phyloP scores from a whole-genome alignment of 2,888 invertebrate genomes.

The Deilephila elpenor region DNA sequence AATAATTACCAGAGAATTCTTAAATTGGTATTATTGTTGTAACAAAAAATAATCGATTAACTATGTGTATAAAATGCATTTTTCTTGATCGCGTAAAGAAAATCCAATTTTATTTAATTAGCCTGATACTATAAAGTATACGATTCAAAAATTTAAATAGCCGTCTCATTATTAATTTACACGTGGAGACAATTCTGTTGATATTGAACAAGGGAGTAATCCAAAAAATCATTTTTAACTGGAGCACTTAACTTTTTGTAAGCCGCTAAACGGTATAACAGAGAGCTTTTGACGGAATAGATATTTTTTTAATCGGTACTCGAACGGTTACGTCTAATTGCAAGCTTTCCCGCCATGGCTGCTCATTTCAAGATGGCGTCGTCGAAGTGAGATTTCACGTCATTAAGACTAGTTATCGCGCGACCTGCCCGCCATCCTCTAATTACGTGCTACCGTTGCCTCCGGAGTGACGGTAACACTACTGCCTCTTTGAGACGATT shows the following conservation, averaged over 20 bases:
- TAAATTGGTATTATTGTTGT: background rate
- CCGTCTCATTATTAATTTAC: no score
- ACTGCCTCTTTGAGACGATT: background rate
- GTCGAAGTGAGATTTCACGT: conserved; percentile 67
- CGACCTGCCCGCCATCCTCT: conserved; percentile 75
- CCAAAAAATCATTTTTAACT: background rate
- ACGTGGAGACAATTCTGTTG: background rate
- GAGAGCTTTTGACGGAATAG: conserved; percentile 5
- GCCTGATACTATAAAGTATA: background rate
- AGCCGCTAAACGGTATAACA: conserved; percentile 2
- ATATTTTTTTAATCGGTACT: conserved; percentile 22
- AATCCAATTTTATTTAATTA: background rate
- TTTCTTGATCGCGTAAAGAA: background rate
- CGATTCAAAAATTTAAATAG: no score
- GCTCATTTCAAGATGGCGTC: conserved; percentile 71
- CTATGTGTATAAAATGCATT: background rate
- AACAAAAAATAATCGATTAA: background rate
- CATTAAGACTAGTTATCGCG: conserved; percentile 80
- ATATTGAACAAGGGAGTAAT: background rate
- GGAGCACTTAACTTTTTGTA: background rate
- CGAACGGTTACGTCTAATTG: conserved; percentile 59
- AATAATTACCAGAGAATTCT: background rate
- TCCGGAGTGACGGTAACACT: conserved; percentile 47
- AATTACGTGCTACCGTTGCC: conserved; percentile 72
- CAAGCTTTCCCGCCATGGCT: conserved; percentile 69